Evolutionary conservation across 2,888 invertebrate species (phyloP).

Genomic region (Phyllotreta striolata): DNA sequence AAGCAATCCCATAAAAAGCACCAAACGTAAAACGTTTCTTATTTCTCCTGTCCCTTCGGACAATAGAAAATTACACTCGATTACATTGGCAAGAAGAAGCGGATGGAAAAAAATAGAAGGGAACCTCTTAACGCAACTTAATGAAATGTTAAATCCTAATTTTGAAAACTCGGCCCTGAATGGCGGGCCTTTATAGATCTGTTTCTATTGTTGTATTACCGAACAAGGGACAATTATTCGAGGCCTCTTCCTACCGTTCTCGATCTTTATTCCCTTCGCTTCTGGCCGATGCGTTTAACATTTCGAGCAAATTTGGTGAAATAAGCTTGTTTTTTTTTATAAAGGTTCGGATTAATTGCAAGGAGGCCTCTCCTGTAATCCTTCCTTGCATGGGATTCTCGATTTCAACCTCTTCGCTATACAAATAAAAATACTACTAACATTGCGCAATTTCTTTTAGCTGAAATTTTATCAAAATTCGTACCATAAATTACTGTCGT

Average conservation of each 20-base stretch:
- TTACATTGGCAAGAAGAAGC: slow-evolving; percentile 38
- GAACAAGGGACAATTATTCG: slow-evolving; percentile 39
- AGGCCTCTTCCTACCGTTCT: slow-evolving; percentile 37
- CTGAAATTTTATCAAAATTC: no score
- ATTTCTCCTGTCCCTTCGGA: slow-evolving; percentile 27
- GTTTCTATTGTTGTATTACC: slow-evolving; percentile 35
- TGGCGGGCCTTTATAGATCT: slow-evolving; percentile 37
- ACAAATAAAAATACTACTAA: no score
- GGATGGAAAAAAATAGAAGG: slow-evolving; percentile 35
- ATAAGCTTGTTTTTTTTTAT: slow-evolving; percentile 39
- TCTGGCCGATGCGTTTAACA: slow-evolving; percentile 38
- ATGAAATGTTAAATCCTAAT: slow-evolving; percentile 56
- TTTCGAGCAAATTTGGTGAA: slow-evolving; percentile 43
- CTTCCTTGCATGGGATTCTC: no score
- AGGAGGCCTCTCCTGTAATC: neutral
- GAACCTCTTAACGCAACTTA: slow-evolving; percentile 52
- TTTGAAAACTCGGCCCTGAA: slow-evolving; percentile 46
- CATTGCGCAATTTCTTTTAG: no score
- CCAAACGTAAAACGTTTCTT: slow-evolving; percentile 36
- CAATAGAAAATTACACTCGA: slow-evolving; percentile 41
- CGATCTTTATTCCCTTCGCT: slow-evolving; percentile 31
- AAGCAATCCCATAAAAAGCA: slow-evolving; percentile 39
- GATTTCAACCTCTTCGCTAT: no score
- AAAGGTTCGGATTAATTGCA: slow-evolving; percentile 36
- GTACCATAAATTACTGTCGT: no score